Base-by-base conservation (phyloP, 2,888 invertebrate genomes). In the Eristalis pertinax region DNA sequence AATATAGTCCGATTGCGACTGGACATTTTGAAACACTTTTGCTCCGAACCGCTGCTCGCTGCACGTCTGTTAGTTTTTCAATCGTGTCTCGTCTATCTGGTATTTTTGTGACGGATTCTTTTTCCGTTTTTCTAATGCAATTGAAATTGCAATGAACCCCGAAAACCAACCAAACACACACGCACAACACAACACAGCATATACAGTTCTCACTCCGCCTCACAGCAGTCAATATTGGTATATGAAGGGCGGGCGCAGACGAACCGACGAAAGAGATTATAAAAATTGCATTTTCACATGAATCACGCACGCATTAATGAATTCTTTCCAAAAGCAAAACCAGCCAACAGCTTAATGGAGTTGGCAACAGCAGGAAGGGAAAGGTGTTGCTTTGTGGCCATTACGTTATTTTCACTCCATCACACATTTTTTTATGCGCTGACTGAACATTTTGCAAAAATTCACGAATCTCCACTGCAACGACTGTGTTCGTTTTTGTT, bases 1-100 rank as follows among this genome's bases (percentile, higher is more conserved):
- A 93, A 90, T 90, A 93, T 92, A 89, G 93, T 92, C 83, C 93
- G 91, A 91, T 91, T 93, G 60, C 93, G 92, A 90, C 91, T 93
- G 90, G 92, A 91, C 91, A 92, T 92, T 24, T 62, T 65, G 50
- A 19, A 8, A 19, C 50, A 50, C 50, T 50, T 50, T 19, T 50
- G 50, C 50, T 50, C 10, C 19, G 50, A n/a, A 7, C n/a, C 50
- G 50, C 50, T 50, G 19, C 19, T 50, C 19, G 19, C 38, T 38
- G 38, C 38, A 38, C 38, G 38, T 38, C 38, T 38, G 38, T 50
- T 50, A 62, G 65, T 70, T 13, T 29, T 60, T 79, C 35, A 32
- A n/a, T 65, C 65, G 11, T n/a, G 5, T 62, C 7, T 65, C 41
- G 26, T 26, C 43, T 43, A 41, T 69, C 38, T 32, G 32, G 13